Evolutionary conservation across 2,113 vertebrate genomes (phyloP), one percentile per base, ranked within the genome.

Genomic region (Gobiocypris rarus): DNA sequence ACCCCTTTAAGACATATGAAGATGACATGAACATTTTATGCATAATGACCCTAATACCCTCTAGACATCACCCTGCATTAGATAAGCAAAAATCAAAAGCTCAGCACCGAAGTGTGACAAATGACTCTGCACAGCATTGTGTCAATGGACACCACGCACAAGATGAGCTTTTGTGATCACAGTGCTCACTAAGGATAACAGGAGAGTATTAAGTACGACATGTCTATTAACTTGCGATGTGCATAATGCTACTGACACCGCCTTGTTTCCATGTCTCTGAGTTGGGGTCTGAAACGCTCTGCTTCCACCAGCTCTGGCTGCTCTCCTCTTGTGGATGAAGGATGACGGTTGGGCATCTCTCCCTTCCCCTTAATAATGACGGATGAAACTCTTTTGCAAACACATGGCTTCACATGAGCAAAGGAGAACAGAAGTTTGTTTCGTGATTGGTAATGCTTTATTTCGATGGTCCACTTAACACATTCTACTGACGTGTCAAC

Each of bases 171-270:
- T 50, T 15, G 28, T 54, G 50, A n/a, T 28, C 28, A 59, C 0
- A 3, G 31, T 75, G 15, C 28, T 75, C 17, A 31, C 26, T 73
- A 84, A 87, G 31, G 86, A 75, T 90, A 73, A 89, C 81, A 38
- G 86, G 63, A 31, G 54, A 71, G 75, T 59, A 63, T 84, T 84
- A 75, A 69, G 58, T 59, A 61, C 87, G 90, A 90, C 90, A 90
- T 77, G 43, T 43, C 84, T 86, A 87, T 91, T 92, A 91, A 77
- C 70, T 59, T 31, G 28, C 54, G 48, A 82, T 84, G 85, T 76
- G 87, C 84, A 83, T 84, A 83, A 67, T 67, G 88, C 71, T 65
- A 11, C 2, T 61, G 83, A 81, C 52, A 24, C 61, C 85, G 19
- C 34, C 28, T 75, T 54, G 52, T 34, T 38, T 41, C 11, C 1